Percentiles rank a stretch among this genome's conserved stretches.
phyloP scores from a whole-genome alignment of 2,797 vertebrate genomes.

The Podarcis siculus region DNA sequence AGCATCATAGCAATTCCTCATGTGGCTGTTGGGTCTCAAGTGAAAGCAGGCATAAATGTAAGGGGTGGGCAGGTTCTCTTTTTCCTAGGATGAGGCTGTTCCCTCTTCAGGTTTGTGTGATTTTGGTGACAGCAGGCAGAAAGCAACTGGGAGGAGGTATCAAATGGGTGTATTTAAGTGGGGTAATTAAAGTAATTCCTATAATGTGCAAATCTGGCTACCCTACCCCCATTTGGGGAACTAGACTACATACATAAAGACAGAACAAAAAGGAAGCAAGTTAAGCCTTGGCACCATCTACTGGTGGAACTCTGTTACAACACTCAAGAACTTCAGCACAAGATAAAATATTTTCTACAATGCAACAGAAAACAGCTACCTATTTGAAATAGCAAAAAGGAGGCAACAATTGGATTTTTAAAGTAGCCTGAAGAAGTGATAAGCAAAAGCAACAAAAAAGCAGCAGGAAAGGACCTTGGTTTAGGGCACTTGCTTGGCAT shows the following conservation, averaged over 20 bases:
- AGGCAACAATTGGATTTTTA: not conserved
- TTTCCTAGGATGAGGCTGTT: not conserved
- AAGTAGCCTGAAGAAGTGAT: not conserved
- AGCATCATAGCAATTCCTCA: not conserved
- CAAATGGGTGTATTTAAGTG: not conserved
- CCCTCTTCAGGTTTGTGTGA: not conserved
- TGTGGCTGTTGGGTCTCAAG: not conserved
- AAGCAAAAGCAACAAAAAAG: not conserved
- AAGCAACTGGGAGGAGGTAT: not conserved
- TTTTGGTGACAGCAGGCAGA: not conserved
- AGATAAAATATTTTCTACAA: not conserved
- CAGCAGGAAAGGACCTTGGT: not conserved
- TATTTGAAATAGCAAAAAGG: not conserved
- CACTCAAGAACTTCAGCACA: not conserved
- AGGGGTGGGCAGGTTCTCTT: not conserved
- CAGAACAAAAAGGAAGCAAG: not conserved
- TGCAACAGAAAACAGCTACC: no score
- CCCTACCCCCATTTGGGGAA: not conserved
- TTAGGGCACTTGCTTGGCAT: not conserved
- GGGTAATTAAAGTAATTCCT: not conserved
- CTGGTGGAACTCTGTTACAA: not conserved
- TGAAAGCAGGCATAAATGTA: not conserved
- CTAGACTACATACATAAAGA: not conserved
- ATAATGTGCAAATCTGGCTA: not conserved
- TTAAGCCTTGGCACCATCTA: constrained; percentile 24